phyloP scores from a whole-genome alignment of 2,113 vertebrate species.

The Microcebus jonahi region DNA sequence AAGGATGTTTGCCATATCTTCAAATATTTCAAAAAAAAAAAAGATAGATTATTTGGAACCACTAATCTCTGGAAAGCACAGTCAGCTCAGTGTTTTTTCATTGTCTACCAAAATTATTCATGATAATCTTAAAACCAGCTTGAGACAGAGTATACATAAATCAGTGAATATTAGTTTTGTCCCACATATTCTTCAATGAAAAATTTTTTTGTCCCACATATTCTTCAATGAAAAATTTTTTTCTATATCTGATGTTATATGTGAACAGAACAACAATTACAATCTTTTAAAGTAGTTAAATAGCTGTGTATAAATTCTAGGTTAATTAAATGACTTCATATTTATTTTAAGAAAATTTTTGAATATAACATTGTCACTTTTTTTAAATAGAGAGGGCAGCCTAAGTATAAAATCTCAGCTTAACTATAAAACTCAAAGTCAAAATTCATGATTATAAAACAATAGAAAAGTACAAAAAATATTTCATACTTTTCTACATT shows the following conservation, averaged over 20 bases:
- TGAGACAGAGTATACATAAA: neutral
- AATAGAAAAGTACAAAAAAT: neutral
- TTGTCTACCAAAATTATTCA: slow-evolving; percentile 6
- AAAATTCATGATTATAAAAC: neutral
- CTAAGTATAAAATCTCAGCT: neutral
- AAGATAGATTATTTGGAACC: neutral
- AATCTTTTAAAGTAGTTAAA: neutral
- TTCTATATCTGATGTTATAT: neutral
- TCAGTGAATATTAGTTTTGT: slow-evolving; percentile 15
- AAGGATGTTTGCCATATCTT: neutral
- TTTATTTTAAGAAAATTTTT: slow-evolving; percentile 22
- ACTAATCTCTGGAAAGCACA: neutral
- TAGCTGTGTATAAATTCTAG: neutral
- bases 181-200: neutral
- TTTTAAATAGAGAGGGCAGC: neutral
- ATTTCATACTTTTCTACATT: neutral
- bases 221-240: slow-evolving; percentile 30
- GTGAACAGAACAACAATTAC: neutral
- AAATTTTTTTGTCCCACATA: neutral
- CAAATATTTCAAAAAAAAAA: slow-evolving; percentile 12
- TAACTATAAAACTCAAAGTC: slow-evolving; percentile 43
- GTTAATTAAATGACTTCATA: slow-evolving; percentile 18
- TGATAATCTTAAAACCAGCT: neutral
- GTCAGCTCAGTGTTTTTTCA: neutral
- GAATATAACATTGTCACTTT: neutral